Base-by-base conservation (phyloP, 2,797 vertebrate genomes). In the Percopsis omiscomaycus region DNA sequence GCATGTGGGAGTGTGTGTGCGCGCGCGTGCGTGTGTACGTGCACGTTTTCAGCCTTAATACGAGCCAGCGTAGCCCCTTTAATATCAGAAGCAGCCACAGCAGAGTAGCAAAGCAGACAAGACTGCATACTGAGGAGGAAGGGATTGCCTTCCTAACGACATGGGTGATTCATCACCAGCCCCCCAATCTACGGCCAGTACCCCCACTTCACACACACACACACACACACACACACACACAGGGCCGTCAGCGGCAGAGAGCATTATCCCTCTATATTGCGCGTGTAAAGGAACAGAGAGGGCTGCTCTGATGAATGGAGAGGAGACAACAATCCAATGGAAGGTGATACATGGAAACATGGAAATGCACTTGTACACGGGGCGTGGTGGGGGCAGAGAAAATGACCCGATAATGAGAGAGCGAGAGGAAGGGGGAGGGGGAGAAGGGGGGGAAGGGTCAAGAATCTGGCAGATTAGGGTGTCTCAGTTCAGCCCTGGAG, bases 81-180 rank as follows among this genome's bases (percentile, higher is more conserved):
- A 93, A 93, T 92, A 93, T 89, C 87, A 88, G 88, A 77, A 78
- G 77, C 80, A 64, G 86, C 82, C 79, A 85, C 80, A 71, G 85
- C 49, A 81, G 88, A 84, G 88, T 85, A 80, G 85, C 82, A 89
- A 88, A 90, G 89, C 81, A 85, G 87, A 90, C 86, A 86, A 71
- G 86, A 88, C 89, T 93, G 90, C 90, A 93, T 92, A 92, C 90
- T 89, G 91, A 93, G 88, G 89, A 91, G 91, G 88, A 82, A 86
- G 84, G 86, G 87, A 92, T 92, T 92, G 90, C 89, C 89, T 92
- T 88, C 88, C 87, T 88, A 91, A 90, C 88, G 80, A 90, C 84
- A 86, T 57, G 77, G 81, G 85, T 68, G 81, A 92, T 93, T 92
- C 88, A 92, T 93, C 92, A 93, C 84, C 85, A 84, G 9, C 13